Base-by-base conservation (phyloP, 1,140 invertebrate species). In the Plodia interpunctella region DNA sequence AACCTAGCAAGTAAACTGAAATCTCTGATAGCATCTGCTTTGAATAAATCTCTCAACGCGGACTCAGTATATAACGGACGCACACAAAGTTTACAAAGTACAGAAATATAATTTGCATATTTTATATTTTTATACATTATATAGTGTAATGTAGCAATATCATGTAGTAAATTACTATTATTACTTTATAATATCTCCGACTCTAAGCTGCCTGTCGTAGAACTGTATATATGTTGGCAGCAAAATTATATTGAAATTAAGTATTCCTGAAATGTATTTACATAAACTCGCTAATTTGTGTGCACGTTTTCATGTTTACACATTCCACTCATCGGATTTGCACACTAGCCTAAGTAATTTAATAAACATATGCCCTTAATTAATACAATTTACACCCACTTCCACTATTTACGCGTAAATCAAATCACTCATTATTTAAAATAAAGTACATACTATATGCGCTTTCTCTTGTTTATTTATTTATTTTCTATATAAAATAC, bases 11-110 rank as follows among this genome's bases (percentile, higher is more conserved):
- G 59, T 73, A 69, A 65, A 70, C 71, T 62, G 49, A 49, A 62
- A 57, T 57, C 50, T 59, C 57, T 56, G 55, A 64, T 62, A 62
- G 44, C 44, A 59, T 60, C 59, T 74, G 67, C 65, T 67, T 57
- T 38, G 66, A 66, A 82, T 80, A 81, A 81, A 83, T 80, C 78
- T 83, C 59, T 85, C 81, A 70, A 64, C 78, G 63, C 20, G 44
- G 10, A 19, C 55, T 19, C 60, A 57, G 11, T 32, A 79, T 79
- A 65, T 57, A 69, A 50, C 52, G 19, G 32, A 61, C 19, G 32
- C 25, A 55, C 38, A 15, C 38, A 44, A 44, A 44, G 15, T 44
- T 15, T 44, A 65, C 61, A 59, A 60, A 50, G 63, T 67, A 71
- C 68, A 69, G 55, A 70, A 59, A 25, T 25, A 25, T 25, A 25